These are phyloP conservation scores for Antheraea mylitta DNA, from an alignment of 1,140 invertebrate species.

Conservation along the genomic window DNA sequence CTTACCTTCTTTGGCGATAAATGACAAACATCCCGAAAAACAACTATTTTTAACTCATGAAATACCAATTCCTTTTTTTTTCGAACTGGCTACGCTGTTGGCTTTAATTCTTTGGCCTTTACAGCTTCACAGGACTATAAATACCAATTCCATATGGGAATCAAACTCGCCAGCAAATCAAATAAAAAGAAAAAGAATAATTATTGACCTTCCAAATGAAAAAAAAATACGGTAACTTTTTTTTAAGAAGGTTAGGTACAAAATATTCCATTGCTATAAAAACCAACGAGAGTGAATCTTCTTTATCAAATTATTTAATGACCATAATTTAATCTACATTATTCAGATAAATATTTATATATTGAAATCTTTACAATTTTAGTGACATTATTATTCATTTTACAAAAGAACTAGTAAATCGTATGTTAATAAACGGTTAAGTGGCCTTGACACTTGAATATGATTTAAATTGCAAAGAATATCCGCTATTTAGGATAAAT, in stretches of 20 bases:
- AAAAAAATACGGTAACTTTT: too few relatives aligned
- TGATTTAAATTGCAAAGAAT: conserved; percentile 27
- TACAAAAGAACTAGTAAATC: neutral
- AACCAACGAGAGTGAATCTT: neutral
- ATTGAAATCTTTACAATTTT: neutral
- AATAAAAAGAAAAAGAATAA: too few relatives aligned
- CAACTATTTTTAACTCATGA: too few relatives aligned
- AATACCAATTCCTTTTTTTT: too few relatives aligned
- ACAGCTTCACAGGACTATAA: too few relatives aligned
- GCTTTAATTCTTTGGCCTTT: too few relatives aligned
- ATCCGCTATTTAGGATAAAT: conserved; percentile 20
- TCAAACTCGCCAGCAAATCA: too few relatives aligned
- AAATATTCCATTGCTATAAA: neutral
- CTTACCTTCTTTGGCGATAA: too few relatives aligned
- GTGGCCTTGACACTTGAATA: conserved; percentile 29
- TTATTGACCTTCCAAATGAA: too few relatives aligned
- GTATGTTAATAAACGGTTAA: neutral
- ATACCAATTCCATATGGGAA: too few relatives aligned
- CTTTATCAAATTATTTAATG: neutral
- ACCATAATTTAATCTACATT: neutral
- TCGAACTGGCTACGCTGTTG: too few relatives aligned
- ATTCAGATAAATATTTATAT: neutral
- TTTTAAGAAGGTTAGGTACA: neutral
- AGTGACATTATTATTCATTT: neutral
- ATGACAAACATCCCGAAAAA: too few relatives aligned